phyloP scores from a whole-genome alignment of 2,113 vertebrate species.

The Ammodytes dubius region DNA sequence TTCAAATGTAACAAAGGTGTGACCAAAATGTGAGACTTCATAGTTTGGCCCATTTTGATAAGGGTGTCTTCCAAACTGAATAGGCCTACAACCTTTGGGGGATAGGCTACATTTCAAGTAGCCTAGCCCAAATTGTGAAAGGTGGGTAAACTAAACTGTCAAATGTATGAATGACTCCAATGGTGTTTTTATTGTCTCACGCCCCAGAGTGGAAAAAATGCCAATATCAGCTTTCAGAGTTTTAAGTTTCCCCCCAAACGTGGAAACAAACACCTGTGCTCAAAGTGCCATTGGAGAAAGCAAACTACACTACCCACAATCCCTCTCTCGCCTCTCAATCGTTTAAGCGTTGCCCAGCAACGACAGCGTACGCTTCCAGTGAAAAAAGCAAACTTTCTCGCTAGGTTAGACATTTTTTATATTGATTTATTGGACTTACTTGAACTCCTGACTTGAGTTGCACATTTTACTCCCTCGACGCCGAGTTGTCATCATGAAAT shows the following conservation, averaged over 20 bases:
- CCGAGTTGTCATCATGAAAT: background rate
- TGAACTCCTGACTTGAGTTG: background rate
- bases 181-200: too few species aligned
- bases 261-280: background rate
- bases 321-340: conserved; percentile 26
- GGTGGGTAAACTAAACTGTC: too few species aligned
- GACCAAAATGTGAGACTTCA: too few species aligned
- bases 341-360: conserved; percentile 58
- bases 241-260: background rate
- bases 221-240: background rate
- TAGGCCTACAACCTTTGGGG: too few species aligned
- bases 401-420: background rate
- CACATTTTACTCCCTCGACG: background rate
- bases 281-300: too few species aligned
- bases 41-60: too few species aligned
- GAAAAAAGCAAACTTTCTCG: conserved; percentile 7
- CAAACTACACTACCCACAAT: conserved; percentile 64
- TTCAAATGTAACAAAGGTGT: background rate
- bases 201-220: too few species aligned
- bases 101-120: too few species aligned
- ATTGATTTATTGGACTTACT: too few species aligned
- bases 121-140: too few species aligned
- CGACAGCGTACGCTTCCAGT: background rate
- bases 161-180: too few species aligned
- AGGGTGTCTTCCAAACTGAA: too few species aligned